Evolutionary conservation across 2,888 invertebrate species (phyloP), one percentile per base, ranked within the genome.

Genomic region (Biston betularia): DNA sequence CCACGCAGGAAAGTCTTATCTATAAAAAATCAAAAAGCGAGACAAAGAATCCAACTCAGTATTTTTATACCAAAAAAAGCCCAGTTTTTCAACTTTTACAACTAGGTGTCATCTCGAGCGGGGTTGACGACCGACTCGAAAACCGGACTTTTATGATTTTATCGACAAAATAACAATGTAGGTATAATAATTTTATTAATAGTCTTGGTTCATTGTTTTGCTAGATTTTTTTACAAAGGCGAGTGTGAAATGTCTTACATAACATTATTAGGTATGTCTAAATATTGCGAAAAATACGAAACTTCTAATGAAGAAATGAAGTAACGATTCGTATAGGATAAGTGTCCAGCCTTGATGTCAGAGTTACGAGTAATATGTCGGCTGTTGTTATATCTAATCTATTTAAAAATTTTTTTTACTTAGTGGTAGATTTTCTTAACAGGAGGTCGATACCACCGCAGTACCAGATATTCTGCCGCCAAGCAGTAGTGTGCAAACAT

Each of bases 91-190:
- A 55, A 44, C 38, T 56, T 61, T 65, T 66, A 57, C 61, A 57
- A 50, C 33, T 44, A 60, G 52, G 53, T 50, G 53, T 58, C 58
- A 55, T 58, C 66, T 34, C 56, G 34, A 53, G 54, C 24, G 60
- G 15, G 65, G 74, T 59, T 68, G 52, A 72, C 42, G 68, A 71
- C 60, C 74, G 52, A 1, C 59, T 63, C 44, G 0, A 38, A 64
- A 72, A 72, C 71, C 69, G 68, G 71, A 56, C 35, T 63, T 63
- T 65, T 68, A 68, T 65, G 65, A 68, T 70, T 69, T 72, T 68
- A 68, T 71, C 59, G 62, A 35, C 57, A 58, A 38, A 54, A 69
- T 64, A 69, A 69, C 59, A 55, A 62, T 62, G 56, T 64, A 56
- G 44, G 48, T 53, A 62, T 58, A 24, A 56, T 56, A n/a, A 35